Base-by-base conservation (phyloP, 2,113 vertebrate species). In the Microcebus griseorufus region DNA sequence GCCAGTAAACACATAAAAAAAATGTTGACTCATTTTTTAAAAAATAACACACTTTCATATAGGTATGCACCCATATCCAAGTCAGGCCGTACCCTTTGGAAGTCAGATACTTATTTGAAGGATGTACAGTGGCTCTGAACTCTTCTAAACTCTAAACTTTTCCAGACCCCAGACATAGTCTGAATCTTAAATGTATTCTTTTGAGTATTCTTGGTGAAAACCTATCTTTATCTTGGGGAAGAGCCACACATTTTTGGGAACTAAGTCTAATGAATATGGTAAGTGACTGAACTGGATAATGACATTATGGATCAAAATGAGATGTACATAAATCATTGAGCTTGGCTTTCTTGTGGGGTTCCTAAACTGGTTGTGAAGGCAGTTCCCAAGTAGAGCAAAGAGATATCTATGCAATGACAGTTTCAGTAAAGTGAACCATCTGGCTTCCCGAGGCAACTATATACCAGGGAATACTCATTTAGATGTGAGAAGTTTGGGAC, bases 261-360 rank as follows among this genome's bases (percentile, higher is more conserved):
- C 60, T 25, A 84, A 69, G 39, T 84, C 45, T 94, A 79, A 79
- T 20, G 12, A 94, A 93, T 58, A 80, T 2, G 20, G 23, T 23
- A 81, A 93, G 45, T 84, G n/a, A 93, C 20, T 75, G n/a, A 82
- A 92, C 5, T 39, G 32, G 45, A 32, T 78, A 78, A 25, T 45
- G 48, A 64, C 11, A 67, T 60, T 34, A 91, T 9, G 39, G 55
- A 45, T 53, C 72, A 60, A 88, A 93, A 78, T 45, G 48, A 48
- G 53, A 95, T 12, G 14, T 29, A 72, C 39, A 62, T 45, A 92
- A 51, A 76, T 53, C 73, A 85, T 42, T 2, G 6, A 70, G 48
- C 39, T 2, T 90, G 88, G 92, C n/a, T 97, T 93, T 95, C 87
- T 65, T 69, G 45, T n/a, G 70, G 34, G 29, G 39, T 62, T 96